Base-by-base conservation (phyloP, 1,140 invertebrate genomes). In the Streblospio benedicti region DNA sequence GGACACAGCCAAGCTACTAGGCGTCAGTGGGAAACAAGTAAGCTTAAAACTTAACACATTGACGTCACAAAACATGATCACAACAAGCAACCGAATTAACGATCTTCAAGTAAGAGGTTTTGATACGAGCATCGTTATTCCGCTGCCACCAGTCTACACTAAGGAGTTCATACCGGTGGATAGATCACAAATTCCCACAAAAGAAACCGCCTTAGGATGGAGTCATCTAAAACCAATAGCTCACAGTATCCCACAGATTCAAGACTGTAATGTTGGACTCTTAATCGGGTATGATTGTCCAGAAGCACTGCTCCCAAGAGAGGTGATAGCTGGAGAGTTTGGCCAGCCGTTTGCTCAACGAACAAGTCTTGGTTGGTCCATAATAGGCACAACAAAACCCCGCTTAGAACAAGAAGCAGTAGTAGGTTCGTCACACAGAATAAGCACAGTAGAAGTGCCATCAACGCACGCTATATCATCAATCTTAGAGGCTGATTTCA, bases 231-330 rank as follows among this genome's bases (percentile, higher is more conserved):
- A 38, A 23, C 38, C 9, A 5, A 14, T 56, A 5, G 20, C 2
- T 6, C n/a, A 38, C 1, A 18, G 20, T 20, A 56, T 56, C n/a
- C 31, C 31, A 9, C 53, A 32, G 14, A n/a, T 56, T 18, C 53
- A 56, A 30, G 30, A 56, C 4, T 56, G 53, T 56, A 38, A 56
- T 6, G 53, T 56, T 18, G 53, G 5, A 20, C 4, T 56, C 23
- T 25, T 56, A 16, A 56, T 56, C 25, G 53, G 53, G 4, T 56
- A 56, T 31, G 38, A 56, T 23, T 41, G 53, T 41, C 33, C 53
- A 20, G 18, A 23, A n/a, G 53, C 53, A 14, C 53, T 56, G 4
- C 12, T 38, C 16, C 53, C 53, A 35, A 38, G 20, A 30, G 23
- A 38, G 16, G 20, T 38, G 18, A 23, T 56, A 6, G 9, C 4